Evolutionary conservation across 2,888 invertebrate genomes (phyloP).

Genomic region (Apodemia zela): DNA sequence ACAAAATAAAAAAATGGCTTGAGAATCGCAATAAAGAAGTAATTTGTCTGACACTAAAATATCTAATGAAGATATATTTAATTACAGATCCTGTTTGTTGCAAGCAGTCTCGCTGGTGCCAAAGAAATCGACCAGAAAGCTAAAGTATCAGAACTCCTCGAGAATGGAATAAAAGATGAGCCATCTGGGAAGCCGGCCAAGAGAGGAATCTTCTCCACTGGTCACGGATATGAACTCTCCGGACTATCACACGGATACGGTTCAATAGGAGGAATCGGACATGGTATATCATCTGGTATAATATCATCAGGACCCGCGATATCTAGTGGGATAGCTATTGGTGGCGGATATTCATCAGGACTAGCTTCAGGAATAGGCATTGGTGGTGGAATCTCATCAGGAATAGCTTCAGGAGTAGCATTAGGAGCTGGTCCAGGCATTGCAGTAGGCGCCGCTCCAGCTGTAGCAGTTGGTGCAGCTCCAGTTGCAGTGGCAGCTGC

Average conservation of each 20-base stretch:
- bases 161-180: slow-evolving; percentile 61
- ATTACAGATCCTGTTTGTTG: slow-evolving; percentile 58
- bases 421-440: background rate
- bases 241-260: slow-evolving; percentile 26
- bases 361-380: slow-evolving; percentile 33
- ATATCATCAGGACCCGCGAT: slow-evolving; percentile 22
- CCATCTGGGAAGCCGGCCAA: slow-evolving; percentile 58
- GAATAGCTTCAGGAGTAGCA: background rate
- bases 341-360: slow-evolving; percentile 23
- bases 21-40: background rate
- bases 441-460: slow-evolving; percentile 25
- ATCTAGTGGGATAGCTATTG: slow-evolving; percentile 24
- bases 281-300: slow-evolving; percentile 24
- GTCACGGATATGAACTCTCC: slow-evolving; percentile 32
- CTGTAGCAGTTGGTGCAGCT: slow-evolving; percentile 34
- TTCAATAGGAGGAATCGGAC: slow-evolving; percentile 23
- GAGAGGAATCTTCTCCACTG: slow-evolving; percentile 48
- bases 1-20: background rate
- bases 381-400: slow-evolving; percentile 20
- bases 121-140: slow-evolving; percentile 52
- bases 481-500: slow-evolving; percentile 34
- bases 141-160: slow-evolving; percentile 57
- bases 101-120: slow-evolving; percentile 56
- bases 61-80: background rate
- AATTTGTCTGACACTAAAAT: background rate